Base-by-base conservation (phyloP, 2,797 vertebrate genomes). In the Arrhamphus sclerolepis region DNA sequence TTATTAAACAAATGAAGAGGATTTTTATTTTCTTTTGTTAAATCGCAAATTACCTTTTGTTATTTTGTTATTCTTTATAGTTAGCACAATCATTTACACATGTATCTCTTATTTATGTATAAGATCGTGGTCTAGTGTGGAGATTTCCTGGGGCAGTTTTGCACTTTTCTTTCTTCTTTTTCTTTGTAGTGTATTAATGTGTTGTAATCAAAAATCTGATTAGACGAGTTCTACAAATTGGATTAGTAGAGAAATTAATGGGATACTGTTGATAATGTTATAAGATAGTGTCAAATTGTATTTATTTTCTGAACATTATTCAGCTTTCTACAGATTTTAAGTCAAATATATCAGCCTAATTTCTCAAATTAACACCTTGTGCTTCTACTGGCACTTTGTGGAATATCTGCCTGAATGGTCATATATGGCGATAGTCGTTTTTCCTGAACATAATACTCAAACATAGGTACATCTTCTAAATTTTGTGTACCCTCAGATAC, bases 21-120 rank as follows among this genome's bases (percentile, higher is more conserved):
- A 52, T 47, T 24, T 11, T 82, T 67, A 64, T 11, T 56, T 66
- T 62, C 10, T 38, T 38, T 38, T 59, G 47, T 72, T 68, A 57
- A 56, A 55, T 78, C 59, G 62, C 61, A 63, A 48, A 70, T 58
- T 0, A 55, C 13, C 38, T 71, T 10, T 74, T 80, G 14, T 73
- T 80, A 64, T 62, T 80, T 82, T 77, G 44, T 69, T 78, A 65
- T 75, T 48, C 52, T 82, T 78, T 83, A 24, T 65, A 61, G 26
- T 71, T 78, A 77, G 73, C 55, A 79, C 82, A 87, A 81, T 84
- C 80, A 71, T 83, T 77, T 73, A 47, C 51, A 64, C 58, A 56
- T 49, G 50, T 59, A 73, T 85, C 50, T 62, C 75, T 58, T 75
- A 60, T 83, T 66, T 72, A 76, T 85, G 80, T 85, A 81, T 64